Percentiles rank a stretch among this genome's conserved stretches.
These are phyloP conservation scores for Chunga burmeisteri DNA, from an alignment of 2,113 vertebrate species.

Conservation along the genomic window DNA sequence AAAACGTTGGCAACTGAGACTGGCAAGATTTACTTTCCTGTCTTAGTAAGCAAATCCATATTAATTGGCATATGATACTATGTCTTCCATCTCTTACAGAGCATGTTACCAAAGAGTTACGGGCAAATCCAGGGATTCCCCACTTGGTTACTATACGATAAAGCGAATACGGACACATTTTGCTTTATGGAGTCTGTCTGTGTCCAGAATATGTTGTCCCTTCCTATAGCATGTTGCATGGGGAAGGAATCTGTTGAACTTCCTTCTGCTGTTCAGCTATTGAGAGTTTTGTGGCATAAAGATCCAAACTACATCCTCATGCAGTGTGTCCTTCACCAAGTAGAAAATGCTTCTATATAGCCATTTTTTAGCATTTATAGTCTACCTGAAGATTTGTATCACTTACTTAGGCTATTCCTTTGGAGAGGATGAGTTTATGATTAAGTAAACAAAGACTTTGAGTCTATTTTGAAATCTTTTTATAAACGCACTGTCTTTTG, in stretches of 20 bases:
- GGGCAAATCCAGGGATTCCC: background rate
- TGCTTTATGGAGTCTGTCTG: background rate
- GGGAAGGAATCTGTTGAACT: background rate
- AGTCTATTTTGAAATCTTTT: conserved; percentile 1
- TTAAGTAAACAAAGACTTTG: background rate
- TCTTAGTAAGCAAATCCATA: background rate
- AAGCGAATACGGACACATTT: background rate
- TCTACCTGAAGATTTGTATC: background rate
- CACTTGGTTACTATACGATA: background rate
- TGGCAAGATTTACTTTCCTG: conserved; percentile 16
- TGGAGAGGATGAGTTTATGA: background rate
- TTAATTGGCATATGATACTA: background rate
- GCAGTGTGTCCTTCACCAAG: background rate
- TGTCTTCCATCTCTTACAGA: background rate
- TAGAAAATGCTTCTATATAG: background rate
- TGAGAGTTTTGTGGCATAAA: background rate
- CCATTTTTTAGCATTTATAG: background rate
- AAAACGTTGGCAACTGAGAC: background rate
- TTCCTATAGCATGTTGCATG: background rate
- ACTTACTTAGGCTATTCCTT: background rate
- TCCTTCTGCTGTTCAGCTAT: background rate
- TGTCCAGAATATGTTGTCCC: background rate
- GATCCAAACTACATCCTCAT: background rate
- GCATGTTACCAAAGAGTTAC: background rate
- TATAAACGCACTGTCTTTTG: background rate